Base-by-base conservation (phyloP, 2,888 invertebrate genomes). In the Parnassius apollo region DNA sequence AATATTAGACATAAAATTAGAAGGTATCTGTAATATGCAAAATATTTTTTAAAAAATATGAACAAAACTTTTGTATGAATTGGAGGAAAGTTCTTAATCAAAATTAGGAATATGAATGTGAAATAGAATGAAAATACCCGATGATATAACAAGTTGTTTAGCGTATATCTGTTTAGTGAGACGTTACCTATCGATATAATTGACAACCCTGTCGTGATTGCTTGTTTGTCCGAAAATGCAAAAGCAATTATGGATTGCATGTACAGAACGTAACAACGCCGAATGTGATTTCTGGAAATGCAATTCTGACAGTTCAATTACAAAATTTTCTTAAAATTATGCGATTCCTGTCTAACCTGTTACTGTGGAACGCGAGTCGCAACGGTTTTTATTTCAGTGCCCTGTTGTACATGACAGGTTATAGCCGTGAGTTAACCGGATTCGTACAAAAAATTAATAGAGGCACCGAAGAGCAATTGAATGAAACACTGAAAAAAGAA, bases 281-380 rank as follows among this genome's bases (percentile, higher is more conserved):
- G 42, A 52, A 46, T 57, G 45, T 62, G 48, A 53, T 57, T 62
- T 62, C 58, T 42, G 57, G 57, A 54, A 62, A 48, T 53, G 53
- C 53, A 48, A 42, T 18, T 25, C 44, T 53, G 62, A 62, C 57
- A 13, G 48, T 54, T 62, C 62, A 62, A 57, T 57, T 62, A 62
- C 46, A 46, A 18, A 25, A 50, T 59, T 8, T 59, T 59, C 54
- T 54, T 13, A 42, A 59, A 52, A 63, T 63, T 55, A 42, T 55
- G 49, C 63, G 46, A 55, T 56, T 63, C 63, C 52, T 56, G 59
- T 59, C 46, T 46, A 56, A 63, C 63, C 59, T 42, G 63, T 63
- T 63, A 51, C 51, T 13, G 22, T 42, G 59, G 55, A 59, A 59
- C 54, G 63, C 42, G 53, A 54, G 55, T 55, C 49, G 59, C 59